phyloP scores from a whole-genome alignment of 2,113 vertebrate species.

The Bothrops jararaca region DNA sequence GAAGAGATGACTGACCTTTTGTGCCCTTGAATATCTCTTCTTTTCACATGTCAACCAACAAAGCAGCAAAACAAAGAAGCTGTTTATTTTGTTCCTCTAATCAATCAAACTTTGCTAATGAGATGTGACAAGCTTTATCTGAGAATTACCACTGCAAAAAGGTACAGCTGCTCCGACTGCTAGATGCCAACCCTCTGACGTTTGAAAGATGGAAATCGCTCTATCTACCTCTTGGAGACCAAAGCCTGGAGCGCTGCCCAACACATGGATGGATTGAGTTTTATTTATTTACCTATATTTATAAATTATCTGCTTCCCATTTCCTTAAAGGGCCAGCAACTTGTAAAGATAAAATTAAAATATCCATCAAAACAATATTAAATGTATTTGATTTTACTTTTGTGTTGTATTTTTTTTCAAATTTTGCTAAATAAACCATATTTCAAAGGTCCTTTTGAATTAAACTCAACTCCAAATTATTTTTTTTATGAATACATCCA shows the following conservation, averaged over 20 bases:
- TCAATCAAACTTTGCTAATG: slow-evolving; percentile 58
- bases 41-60: slow-evolving; percentile 32
- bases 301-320: background rate
- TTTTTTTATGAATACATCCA: background rate
- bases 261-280: background rate
- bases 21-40: slow-evolving; percentile 31
- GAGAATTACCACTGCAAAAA: slow-evolving; percentile 48
- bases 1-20: slow-evolving; percentile 45
- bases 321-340: background rate
- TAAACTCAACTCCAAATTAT: background rate
- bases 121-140: slow-evolving; percentile 45
- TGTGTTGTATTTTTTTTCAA: background rate
- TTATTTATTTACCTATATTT: background rate
- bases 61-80: slow-evolving; percentile 37
- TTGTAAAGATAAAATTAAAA: background rate
- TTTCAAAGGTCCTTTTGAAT: background rate
- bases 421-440: background rate
- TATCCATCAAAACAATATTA: background rate
- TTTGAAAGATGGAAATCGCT: background rate
- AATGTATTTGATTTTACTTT: background rate
- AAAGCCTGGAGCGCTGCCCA: background rate
- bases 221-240: background rate
- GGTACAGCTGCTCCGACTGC: slow-evolving; percentile 5
- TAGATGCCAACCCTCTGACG: slow-evolving; percentile 9
- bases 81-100: slow-evolving; percentile 53